Base-by-base conservation (phyloP, 2,113 vertebrate genomes). In the Albula goreensis region DNA sequence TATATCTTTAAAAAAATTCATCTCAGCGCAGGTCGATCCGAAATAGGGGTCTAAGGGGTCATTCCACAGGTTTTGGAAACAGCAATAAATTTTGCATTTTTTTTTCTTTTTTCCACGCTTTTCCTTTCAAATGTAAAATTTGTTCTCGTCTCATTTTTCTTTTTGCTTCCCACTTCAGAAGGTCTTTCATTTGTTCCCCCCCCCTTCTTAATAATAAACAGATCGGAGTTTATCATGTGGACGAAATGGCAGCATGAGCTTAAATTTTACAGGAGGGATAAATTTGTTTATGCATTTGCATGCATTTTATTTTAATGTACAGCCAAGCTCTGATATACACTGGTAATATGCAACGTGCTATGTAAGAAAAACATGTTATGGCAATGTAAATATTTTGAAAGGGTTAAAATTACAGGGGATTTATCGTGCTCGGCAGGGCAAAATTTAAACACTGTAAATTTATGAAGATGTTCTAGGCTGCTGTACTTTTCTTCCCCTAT, bases 1-100 rank as follows among this genome's bases (percentile, higher is more conserved):
- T 99, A 99, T 98, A 97, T 98, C 91, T 97, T 97, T 91, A 94
- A 97, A 96, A 96, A 97, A 97, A 97, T 97, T 98, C 96, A 98
- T 98, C 97, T 98, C 96, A 97, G 96, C 94, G 97, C 96, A 96
- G 98, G 96, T 97, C 97, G 96, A 97, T 97, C 94, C 95, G 96
- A 98, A 98, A 98, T 98, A 95, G 96, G 95, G 97, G 97, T 97
- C 97, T 96, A 86, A 92, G 94, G 93, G 98, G 98, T 99, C 97
- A 97, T 96, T 97, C 96, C 88, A 96, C 96, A 97, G 97, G 97
- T 99, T 99, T 97, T 96, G 93, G 91, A 93, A 92, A 90, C 87
- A 25, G 87, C 93, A 93, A 94, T 95, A 95, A 91, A 96, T 94
- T 93, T 93, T 85, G 50, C 85, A 87, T 86, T 91, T 89, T 78